A percentile compares a stretch with the other conserved stretches of the same genome.
Evolutionary conservation across 2,888 invertebrate species (phyloP).

Genomic region (Tyria jacobaeae): DNA sequence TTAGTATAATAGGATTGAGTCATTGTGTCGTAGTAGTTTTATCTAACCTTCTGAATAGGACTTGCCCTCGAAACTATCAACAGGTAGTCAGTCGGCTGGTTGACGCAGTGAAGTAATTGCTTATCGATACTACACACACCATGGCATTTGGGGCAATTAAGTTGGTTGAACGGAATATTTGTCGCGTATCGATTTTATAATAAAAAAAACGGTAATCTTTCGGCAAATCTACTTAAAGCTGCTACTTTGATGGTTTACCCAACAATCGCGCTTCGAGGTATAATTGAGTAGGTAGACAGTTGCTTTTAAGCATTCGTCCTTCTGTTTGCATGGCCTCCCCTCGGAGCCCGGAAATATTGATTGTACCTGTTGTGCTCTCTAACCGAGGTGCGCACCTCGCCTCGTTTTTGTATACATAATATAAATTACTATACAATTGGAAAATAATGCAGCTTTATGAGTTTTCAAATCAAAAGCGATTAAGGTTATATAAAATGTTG

Average conservation of each 20-base stretch:
- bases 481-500: conserved; percentile 22
- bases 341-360: conserved; percentile 68
- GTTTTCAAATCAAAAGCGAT: conserved; percentile 22
- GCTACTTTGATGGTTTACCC: not conserved
- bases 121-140: conserved; percentile 30
- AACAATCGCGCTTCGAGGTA: conserved; percentile 21
- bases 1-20: conserved; percentile 61
- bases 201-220: not conserved
- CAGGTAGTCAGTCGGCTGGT: conserved; percentile 36
- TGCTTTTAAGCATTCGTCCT: conserved; percentile 63
- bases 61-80: conserved; percentile 40
- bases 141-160: conserved; percentile 23
- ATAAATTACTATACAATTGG: conserved; percentile 54
- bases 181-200: not conserved
- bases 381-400: conserved; percentile 43
- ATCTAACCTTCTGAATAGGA: conserved; percentile 41
- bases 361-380: conserved; percentile 69
- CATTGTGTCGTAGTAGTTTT: conserved; percentile 53
- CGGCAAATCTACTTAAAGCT: not conserved
- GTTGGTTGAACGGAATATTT: conserved; percentile 12
- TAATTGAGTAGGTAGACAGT: conserved; percentile 53
- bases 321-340: conserved; percentile 60
- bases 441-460: conserved; percentile 31
- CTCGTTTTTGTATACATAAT: conserved; percentile 50
- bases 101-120: conserved; percentile 34